Percentiles rank a stretch among this genome's conserved stretches.
These are phyloP conservation scores for Pantherophis vulpinus DNA, from an alignment of 2,797 vertebrate species.

Conservation along the genomic window DNA sequence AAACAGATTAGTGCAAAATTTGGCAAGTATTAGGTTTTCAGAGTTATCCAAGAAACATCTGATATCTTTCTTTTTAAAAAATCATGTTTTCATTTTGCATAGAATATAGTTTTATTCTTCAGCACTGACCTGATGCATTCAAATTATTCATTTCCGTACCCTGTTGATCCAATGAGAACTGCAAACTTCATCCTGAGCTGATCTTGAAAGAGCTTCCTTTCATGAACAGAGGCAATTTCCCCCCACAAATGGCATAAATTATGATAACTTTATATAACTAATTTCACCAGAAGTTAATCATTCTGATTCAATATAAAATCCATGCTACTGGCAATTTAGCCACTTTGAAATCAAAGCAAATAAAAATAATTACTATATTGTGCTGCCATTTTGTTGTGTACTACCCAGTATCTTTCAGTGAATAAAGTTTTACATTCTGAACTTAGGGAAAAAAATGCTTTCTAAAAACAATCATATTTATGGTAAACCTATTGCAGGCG, in stretches of 20 bases:
- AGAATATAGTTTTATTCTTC: background rate
- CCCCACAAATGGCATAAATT: background rate
- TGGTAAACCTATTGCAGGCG: background rate
- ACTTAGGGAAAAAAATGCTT: background rate
- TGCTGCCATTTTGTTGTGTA: background rate
- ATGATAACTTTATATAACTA: background rate
- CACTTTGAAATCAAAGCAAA: background rate
- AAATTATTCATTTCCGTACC: background rate
- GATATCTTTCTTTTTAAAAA: background rate
- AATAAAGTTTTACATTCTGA: constrained; percentile 2
- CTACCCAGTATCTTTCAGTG: background rate
- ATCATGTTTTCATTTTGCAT: background rate
- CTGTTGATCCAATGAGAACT: background rate
- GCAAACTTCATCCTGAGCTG: background rate
- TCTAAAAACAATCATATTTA: background rate
- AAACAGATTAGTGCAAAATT: background rate
- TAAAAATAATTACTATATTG: background rate
- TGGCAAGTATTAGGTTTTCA: background rate
- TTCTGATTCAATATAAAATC: background rate
- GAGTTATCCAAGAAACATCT: background rate
- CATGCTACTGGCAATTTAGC: background rate
- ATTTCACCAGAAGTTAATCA: background rate
- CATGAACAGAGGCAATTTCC: background rate
- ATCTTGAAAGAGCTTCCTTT: background rate
- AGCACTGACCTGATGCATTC: background rate